Evolutionary conservation across 2,797 vertebrate species (phyloP).

Genomic region (Micromesistius poutassou): DNA sequence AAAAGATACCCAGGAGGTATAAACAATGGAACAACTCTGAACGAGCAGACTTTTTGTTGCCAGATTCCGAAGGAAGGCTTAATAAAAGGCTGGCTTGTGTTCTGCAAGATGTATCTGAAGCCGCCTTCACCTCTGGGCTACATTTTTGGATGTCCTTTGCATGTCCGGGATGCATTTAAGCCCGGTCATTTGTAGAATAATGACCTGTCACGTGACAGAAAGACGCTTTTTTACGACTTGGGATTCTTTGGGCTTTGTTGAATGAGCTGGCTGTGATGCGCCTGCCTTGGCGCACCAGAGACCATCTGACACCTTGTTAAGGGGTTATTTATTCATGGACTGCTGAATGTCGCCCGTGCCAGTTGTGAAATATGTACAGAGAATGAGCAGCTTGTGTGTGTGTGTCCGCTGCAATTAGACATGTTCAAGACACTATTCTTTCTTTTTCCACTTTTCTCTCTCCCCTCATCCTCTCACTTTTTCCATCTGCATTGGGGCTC

Average conservation of each 20-base stretch:
- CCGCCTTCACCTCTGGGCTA: background rate
- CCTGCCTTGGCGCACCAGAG: slow-evolving; percentile 16
- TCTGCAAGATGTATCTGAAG: background rate
- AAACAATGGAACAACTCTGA: background rate
- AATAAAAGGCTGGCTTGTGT: background rate
- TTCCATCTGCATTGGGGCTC: slow-evolving; percentile 64
- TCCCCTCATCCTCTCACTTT: slow-evolving; percentile 57
- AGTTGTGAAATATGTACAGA: slow-evolving; percentile 49
- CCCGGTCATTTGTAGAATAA: slow-evolving; percentile 17
- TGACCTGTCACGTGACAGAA: slow-evolving; percentile 19
- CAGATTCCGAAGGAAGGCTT: background rate
- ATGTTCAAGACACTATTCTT: slow-evolving; percentile 56
- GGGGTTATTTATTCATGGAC: slow-evolving; percentile 57
- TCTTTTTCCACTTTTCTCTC: slow-evolving; percentile 53
- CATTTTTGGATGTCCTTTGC: background rate
- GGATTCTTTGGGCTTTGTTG: slow-evolving; percentile 37
- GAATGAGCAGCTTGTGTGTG: slow-evolving; percentile 62
- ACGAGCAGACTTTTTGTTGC: background rate
- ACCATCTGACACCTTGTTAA: slow-evolving; percentile 52
- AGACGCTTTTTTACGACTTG: background rate
- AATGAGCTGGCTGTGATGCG: slow-evolving; percentile 19
- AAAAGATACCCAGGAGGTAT: background rate
- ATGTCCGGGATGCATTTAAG: slow-evolving; percentile 4
- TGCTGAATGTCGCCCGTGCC: slow-evolving; percentile 32
- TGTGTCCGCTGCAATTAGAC: slow-evolving; percentile 70